Evolutionary conservation across 2,797 vertebrate genomes (phyloP).

Genomic region (Macroramphosus scolopax): DNA sequence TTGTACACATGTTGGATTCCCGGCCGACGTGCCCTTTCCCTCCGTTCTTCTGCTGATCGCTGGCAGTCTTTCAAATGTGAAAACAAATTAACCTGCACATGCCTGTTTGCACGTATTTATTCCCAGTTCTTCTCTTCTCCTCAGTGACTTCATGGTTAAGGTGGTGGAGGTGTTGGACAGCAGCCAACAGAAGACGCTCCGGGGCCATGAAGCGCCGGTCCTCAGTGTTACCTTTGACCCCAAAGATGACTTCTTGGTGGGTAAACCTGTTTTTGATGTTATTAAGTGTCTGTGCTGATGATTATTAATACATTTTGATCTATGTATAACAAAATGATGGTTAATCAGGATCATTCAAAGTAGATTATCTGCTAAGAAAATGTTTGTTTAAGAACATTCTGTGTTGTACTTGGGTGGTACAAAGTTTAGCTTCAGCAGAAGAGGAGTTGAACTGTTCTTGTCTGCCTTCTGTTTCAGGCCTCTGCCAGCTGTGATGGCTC

Average conservation of each 20-base stretch:
- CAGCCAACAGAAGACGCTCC: constrained; percentile 91
- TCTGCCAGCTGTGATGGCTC: constrained; percentile 94
- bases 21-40: constrained; percentile 8
- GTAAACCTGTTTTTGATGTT: constrained; percentile 9
- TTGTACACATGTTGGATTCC: constrained; percentile 2
- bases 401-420: too few species aligned
- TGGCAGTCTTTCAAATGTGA: too few species aligned
- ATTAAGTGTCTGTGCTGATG: too few species aligned
- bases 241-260: constrained; percentile 87
- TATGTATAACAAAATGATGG: too few species aligned
- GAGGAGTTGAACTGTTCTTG: too few species aligned
- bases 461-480: constrained; percentile 71
- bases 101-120: neutral
- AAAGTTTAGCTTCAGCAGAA: too few species aligned
- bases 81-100: too few species aligned
- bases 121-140: constrained; percentile 6
- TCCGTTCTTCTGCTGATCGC: too few species aligned
- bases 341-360: too few species aligned
- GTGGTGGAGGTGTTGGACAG: constrained; percentile 90
- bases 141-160: constrained; percentile 95
- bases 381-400: too few species aligned
- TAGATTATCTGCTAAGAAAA: too few species aligned
- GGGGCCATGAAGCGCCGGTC: constrained; percentile 91
- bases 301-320: neutral
- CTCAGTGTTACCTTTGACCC: constrained; percentile 94